Percentiles rank a stretch among this genome's conserved stretches.
Evolutionary conservation across 2,113 vertebrate genomes (phyloP).

Genomic region (Corvus cornix): DNA sequence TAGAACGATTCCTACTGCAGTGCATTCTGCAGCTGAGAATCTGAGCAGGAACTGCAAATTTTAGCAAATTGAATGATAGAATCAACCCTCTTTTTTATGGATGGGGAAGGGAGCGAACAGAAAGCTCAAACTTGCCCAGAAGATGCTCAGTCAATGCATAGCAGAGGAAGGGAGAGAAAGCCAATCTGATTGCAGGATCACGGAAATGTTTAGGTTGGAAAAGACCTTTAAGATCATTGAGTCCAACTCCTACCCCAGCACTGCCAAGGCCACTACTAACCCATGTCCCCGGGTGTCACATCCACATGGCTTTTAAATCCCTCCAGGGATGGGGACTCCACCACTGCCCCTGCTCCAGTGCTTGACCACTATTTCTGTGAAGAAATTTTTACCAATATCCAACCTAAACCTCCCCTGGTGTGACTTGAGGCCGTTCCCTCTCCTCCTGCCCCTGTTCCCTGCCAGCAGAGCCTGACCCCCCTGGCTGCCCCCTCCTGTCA

Average conservation of each 20-base stretch:
- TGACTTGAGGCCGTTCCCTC: rapidly evolving
- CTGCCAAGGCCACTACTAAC: background rate
- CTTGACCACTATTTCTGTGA: background rate
- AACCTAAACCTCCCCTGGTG: background rate
- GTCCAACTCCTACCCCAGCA: background rate
- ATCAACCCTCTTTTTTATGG: background rate
- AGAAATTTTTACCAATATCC: background rate
- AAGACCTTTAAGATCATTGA: background rate
- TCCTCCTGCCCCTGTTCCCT: background rate
- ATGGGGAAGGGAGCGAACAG: background rate
- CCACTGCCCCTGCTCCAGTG: background rate
- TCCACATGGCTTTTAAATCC: background rate
- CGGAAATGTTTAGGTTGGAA: background rate
- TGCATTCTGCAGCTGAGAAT: background rate
- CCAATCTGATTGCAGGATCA: background rate
- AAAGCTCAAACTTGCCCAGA: conserved; percentile 10
- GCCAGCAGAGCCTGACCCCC: background rate
- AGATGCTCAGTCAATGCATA: background rate
- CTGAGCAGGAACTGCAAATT: background rate
- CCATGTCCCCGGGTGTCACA: background rate
- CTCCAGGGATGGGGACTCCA: background rate
- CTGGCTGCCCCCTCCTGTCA: background rate
- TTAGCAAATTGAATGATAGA: background rate
- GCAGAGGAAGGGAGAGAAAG: conserved; percentile 14
- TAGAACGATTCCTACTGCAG: background rate